These are phyloP conservation scores for Enteromius unitaeniatus DNA, from an alignment of 2,797 vertebrate genomes.

Conservation along the genomic window DNA sequence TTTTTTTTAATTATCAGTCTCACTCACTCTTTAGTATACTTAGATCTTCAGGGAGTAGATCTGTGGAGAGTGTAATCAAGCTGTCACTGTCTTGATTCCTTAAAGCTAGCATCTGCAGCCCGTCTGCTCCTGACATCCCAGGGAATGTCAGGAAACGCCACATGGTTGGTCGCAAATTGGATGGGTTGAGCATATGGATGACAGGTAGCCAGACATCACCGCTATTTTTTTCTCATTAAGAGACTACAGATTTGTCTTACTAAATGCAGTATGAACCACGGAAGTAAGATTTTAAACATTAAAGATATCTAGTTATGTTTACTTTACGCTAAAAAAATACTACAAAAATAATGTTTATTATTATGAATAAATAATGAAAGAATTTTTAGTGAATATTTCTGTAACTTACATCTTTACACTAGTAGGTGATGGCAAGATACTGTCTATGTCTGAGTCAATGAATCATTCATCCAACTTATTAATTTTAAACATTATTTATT, in stretches of 20 bases:
- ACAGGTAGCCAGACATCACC: slow-evolving; percentile 30
- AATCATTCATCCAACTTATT: neutral
- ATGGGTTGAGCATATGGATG: slow-evolving; percentile 43
- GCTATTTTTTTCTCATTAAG: slow-evolving; percentile 34
- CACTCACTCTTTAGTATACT: slow-evolving; percentile 24
- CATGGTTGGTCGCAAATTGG: slow-evolving; percentile 34
- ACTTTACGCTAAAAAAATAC: neutral
- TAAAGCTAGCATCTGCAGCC: slow-evolving; percentile 72
- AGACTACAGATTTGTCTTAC: neutral
- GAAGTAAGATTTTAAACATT: neutral
- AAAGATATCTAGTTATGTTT: slow-evolving; percentile 4
- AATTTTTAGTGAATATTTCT: neutral
- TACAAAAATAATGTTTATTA: neutral
- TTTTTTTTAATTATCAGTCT: slow-evolving; percentile 14
- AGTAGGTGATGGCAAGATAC: neutral
- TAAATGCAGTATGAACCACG: neutral
- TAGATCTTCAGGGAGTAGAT: slow-evolving; percentile 56
- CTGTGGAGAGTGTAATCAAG: slow-evolving; percentile 70
- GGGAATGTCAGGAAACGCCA: slow-evolving; percentile 69
- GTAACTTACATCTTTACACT: neutral
- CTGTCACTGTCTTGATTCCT: slow-evolving; percentile 72
- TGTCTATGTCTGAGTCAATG: neutral
- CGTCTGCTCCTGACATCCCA: slow-evolving; percentile 60
- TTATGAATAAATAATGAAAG: too few species aligned
- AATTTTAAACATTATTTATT: neutral